Evolutionary conservation across 2,888 invertebrate species (phyloP), one percentile per base, ranked within the genome.

Genomic region (Colostygia pectinataria): DNA sequence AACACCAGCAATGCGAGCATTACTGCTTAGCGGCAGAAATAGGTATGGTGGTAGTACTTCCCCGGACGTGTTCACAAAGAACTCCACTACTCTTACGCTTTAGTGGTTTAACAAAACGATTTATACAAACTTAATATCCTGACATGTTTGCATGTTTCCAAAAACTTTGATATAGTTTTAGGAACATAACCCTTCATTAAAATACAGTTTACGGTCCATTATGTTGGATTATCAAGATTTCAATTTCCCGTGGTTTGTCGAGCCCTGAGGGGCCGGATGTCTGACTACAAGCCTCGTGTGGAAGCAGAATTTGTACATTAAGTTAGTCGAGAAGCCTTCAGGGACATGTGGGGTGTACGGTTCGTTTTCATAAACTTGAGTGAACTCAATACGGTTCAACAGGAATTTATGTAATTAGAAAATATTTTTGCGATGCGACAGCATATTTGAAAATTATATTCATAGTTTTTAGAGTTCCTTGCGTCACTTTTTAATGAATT

Each of bases 231-330:
- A 51, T 45, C 51, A 41, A 51, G 44, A 51, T 51, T 46, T 51
- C 51, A 51, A 45, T 37, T 41, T 46, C 36, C 49, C 45, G 33
- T 29, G 39, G 48, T 38, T 43, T 36, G 41, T 32, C 41, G 23
- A 10, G 36, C 32, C 51, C 38, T 14, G 34, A 12, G 45, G 46
- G 44, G 32, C 28, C 28, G 41, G 38, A 24, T 25, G 43, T 41
- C 50, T 28, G 18, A 46, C 57, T 32, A 47, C 55, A 51, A 54
- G 52, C 58, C 54, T 45, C 40, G 56, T 57, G 53, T 46, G 56
- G 54, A 55, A 43, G 39, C 50, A 59, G 55, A 60, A 60, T 63
- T 63, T 61, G 62, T 59, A 56, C 61, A 57, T 56, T 50, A 53
- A 57, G 55, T 61, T 58, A 57, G 53, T 42, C 32, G 46, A 15